A percentile compares a stretch with the other conserved stretches of the same genome.
Conservation (phyloP, 2,888 invertebrate species). For the Amblyjoppa proteus region DNA sequence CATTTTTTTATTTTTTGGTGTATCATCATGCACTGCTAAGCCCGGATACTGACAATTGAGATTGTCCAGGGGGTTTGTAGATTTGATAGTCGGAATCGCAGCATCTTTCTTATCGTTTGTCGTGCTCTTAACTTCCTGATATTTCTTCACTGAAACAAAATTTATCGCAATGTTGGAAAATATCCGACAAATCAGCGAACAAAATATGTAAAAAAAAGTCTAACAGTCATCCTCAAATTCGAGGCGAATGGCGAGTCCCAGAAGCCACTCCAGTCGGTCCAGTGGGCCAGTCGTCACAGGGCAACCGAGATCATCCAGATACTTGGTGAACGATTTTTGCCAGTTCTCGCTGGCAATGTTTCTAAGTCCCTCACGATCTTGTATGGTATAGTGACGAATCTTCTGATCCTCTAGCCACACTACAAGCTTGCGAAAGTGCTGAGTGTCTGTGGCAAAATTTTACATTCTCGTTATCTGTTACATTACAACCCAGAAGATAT, state of each 20-base stretch:
- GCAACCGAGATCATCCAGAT: constrained; percentile 91
- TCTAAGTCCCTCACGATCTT: constrained; percentile 91
- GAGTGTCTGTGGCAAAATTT: constrained; percentile 89
- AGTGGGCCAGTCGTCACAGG: constrained; percentile 88
- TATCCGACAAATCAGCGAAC: constrained; percentile 18
- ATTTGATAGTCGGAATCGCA: constrained; percentile 90
- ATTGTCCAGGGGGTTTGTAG: constrained; percentile 94
- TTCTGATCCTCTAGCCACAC: constrained; percentile 98
- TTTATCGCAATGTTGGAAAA: constrained; percentile 14
- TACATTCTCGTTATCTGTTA: background rate
- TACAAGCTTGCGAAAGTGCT: constrained; percentile 92
- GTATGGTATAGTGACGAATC: constrained; percentile 94
- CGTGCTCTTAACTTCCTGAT: constrained; percentile 89
- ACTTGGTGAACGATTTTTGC: constrained; percentile 90
- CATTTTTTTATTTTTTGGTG: background rate
- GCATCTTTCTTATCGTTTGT: constrained; percentile 85
- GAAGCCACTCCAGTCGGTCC: constrained; percentile 94
- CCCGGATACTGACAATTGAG: constrained; percentile 91
- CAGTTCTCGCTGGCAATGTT: constrained; percentile 89
- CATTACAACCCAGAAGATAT: background rate
- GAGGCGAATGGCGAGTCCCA: constrained; percentile 93
- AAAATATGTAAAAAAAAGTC: constrained; percentile 62
- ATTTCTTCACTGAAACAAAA: constrained; percentile 86
- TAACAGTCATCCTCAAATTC: constrained; percentile 93
- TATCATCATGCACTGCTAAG: background rate